Conservation (phyloP, 2,113 vertebrate genomes). For the Petaurus breviceps region DNA sequence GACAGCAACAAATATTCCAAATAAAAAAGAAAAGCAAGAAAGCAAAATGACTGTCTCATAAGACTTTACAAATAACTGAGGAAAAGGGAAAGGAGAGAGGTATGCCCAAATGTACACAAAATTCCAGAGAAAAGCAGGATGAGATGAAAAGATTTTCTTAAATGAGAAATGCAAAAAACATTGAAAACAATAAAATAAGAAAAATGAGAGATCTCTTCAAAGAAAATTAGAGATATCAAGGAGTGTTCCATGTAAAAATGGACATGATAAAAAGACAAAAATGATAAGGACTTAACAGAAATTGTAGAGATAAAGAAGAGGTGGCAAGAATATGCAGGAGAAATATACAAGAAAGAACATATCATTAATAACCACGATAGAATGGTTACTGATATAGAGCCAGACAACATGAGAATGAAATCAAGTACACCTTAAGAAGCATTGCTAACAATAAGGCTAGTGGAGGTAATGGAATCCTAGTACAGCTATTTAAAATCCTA, state of each 20-base stretch:
- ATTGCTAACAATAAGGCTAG: neutral
- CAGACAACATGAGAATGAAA: neutral
- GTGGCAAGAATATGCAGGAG: neutral
- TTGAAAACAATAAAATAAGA: neutral
- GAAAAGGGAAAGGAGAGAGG: neutral
- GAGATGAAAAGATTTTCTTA: neutral
- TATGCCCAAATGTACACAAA: neutral
- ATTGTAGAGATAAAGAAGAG: neutral
- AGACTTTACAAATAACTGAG: neutral
- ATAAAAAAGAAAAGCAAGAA: neutral
- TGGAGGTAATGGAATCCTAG: neutral
- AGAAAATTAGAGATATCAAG: neutral
- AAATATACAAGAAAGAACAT: neutral
- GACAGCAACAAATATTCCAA: neutral
- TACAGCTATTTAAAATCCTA: neutral
- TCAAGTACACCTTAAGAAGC: neutral
- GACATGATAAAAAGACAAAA: neutral
- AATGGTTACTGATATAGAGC: neutral
- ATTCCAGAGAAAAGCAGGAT: neutral
- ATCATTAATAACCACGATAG: neutral
- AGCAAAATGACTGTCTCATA: too few species aligned
- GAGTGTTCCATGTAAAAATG: neutral
- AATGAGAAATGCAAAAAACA: neutral
- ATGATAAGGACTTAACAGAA: neutral
- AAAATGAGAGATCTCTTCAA: neutral